Percentiles rank a stretch among this genome's conserved stretches.
Evolutionary conservation across 2,888 invertebrate species (phyloP).

Genomic region (Amphipoea oculea): DNA sequence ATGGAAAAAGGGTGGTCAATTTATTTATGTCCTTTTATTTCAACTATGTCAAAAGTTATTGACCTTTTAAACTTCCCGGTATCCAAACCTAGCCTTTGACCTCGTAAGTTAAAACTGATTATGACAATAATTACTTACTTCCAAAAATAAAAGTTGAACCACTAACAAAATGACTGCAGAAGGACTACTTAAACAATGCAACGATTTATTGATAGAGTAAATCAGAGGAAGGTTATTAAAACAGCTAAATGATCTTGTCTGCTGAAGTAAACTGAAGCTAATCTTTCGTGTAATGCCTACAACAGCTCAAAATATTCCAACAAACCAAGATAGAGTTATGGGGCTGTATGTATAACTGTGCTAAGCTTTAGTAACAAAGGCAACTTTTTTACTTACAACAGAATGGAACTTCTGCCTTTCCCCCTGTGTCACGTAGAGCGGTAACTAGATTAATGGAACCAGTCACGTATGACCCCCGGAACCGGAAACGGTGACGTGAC

Average conservation of each 20-base stretch:
- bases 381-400: background rate
- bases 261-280: background rate
- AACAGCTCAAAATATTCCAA: background rate
- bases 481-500: slow-evolving; percentile 62
- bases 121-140: slow-evolving; percentile 59
- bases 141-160: slow-evolving; percentile 30
- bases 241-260: background rate
- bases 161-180: slow-evolving; percentile 4
- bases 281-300: background rate
- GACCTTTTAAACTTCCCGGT: slow-evolving; percentile 36
- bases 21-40: background rate
- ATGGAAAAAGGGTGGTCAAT: background rate
- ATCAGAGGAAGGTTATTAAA: background rate
- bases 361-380: background rate
- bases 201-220: background rate
- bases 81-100: slow-evolving; percentile 42
- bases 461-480: slow-evolving; percentile 65
- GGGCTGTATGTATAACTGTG: background rate
- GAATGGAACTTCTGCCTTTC: slow-evolving; percentile 26
- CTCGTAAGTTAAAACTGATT: slow-evolving; percentile 57
- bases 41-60: slow-evolving; percentile 25
- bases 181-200: slow-evolving; percentile 1
- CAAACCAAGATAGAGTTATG: too few relatives aligned
- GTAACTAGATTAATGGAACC: slow-evolving; percentile 67
- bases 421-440: background rate